A percentile compares a stretch with the other conserved stretches of the same genome.
phyloP scores from a whole-genome alignment of 2,888 invertebrate species.

The Agrotis exclamationis region DNA sequence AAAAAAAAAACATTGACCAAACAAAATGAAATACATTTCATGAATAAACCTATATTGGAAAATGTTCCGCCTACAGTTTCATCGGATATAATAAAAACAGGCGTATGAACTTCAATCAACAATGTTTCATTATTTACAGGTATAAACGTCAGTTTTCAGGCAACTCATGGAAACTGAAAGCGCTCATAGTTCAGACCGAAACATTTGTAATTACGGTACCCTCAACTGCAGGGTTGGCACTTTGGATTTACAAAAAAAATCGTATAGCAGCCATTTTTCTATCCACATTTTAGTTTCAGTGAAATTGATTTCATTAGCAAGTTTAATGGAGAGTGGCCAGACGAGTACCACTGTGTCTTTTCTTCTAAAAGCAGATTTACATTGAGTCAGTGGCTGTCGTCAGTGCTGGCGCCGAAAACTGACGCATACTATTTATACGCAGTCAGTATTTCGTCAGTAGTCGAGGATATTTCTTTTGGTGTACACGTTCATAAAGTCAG shows the following conservation, averaged over 20 bases:
- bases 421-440: too few species aligned
- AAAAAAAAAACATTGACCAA: background rate
- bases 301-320: too few species aligned
- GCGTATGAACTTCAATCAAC: conserved; percentile 61
- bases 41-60: conserved; percentile 51
- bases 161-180: conserved; percentile 63
- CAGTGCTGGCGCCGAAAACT: too few species aligned
- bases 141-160: conserved; percentile 63
- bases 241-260: background rate
- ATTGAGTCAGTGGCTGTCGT: too few species aligned
- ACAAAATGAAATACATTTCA: conserved; percentile 43
- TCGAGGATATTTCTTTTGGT: too few species aligned
- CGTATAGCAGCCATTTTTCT: too few species aligned
- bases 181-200: conserved; percentile 67
- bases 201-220: conserved; percentile 69
- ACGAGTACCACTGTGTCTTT: too few species aligned
- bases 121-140: conserved; percentile 68
- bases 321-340: too few species aligned
- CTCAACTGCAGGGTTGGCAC: conserved; percentile 49
- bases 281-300: too few species aligned
- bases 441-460: too few species aligned
- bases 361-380: too few species aligned
- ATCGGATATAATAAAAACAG: conserved; percentile 47
- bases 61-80: conserved; percentile 30
- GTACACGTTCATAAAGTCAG: too few species aligned